Percentiles rank a stretch among this genome's conserved stretches.
phyloP scores from a whole-genome alignment of 2,888 invertebrate genomes.

The Xanthia icteritia region DNA sequence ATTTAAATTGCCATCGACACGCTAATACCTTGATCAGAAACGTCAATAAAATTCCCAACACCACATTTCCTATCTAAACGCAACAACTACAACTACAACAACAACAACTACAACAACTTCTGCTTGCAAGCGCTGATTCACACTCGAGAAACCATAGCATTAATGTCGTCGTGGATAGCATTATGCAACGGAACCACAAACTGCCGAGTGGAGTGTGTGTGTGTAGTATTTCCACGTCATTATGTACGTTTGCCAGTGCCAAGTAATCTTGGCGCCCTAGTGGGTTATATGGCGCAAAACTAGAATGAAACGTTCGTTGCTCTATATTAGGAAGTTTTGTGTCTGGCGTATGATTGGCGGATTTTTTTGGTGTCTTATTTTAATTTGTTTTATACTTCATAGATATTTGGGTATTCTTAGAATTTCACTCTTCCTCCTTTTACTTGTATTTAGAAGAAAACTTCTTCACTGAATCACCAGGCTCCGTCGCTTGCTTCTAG shows the following conservation, averaged over 20 bases:
- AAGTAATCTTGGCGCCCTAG: slow-evolving; percentile 66
- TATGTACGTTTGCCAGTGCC: slow-evolving; percentile 53
- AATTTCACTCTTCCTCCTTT: neutral
- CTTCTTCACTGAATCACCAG: no score
- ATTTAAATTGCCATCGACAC: neutral
- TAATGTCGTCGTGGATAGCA: slow-evolving; percentile 26
- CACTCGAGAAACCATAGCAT: slow-evolving; percentile 47
- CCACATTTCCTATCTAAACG: neutral
- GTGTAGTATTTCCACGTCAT: slow-evolving; percentile 57
- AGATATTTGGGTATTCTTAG: neutral
- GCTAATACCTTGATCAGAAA: neutral
- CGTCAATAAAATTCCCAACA: neutral
- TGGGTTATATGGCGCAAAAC: slow-evolving; percentile 53
- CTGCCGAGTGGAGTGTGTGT: slow-evolving; percentile 33
- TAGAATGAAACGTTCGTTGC: slow-evolving; percentile 46
- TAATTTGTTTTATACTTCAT: neutral
- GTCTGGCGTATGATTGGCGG: slow-evolving; percentile 31
- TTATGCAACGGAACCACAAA: slow-evolving; percentile 53
- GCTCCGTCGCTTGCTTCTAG: neutral
- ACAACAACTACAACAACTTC: no score
- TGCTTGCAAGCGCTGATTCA: slow-evolving; percentile 19
- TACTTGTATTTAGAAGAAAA: neutral
- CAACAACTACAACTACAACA: no score
- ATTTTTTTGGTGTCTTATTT: slow-evolving; percentile 9
- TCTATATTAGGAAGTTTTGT: slow-evolving; percentile 46